phyloP scores from a whole-genome alignment of 2,888 invertebrate species.

The Ephialtes manifestator region DNA sequence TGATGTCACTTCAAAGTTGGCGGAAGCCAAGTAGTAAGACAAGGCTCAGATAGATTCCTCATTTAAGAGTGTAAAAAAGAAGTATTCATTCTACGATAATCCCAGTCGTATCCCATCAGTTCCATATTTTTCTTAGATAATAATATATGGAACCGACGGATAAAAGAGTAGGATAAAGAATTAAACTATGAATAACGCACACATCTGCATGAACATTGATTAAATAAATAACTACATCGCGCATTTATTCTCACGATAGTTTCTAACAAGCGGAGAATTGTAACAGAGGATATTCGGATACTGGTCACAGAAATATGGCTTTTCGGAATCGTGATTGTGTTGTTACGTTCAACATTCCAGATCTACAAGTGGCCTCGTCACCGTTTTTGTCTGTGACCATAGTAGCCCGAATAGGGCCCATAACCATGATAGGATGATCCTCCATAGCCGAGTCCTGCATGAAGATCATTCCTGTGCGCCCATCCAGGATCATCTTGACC shows the following conservation, averaged over 20 bases:
- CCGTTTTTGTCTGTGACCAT: conserved; percentile 70
- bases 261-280: conserved; percentile 13
- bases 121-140: neutral
- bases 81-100: neutral
- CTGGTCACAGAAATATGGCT: conserved; percentile 1
- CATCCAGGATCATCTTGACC: conserved; percentile 82
- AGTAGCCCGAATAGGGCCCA: conserved; percentile 68
- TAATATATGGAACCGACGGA: neutral
- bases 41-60: neutral
- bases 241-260: conserved; percentile 43
- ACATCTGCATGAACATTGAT: neutral
- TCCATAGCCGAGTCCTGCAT: conserved; percentile 63
- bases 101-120: neutral
- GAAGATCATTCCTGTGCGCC: conserved; percentile 82
- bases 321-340: conserved; percentile 18
- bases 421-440: conserved; percentile 73
- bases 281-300: conserved; percentile 11
- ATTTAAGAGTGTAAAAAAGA: neutral
- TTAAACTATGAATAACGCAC: neutral
- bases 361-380: conserved; percentile 35
- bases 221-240: conserved; percentile 39
- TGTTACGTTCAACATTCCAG: neutral
- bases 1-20: conserved; percentile 10
- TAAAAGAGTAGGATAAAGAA: neutral
- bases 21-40: neutral